phyloP scores from a whole-genome alignment of 2,888 invertebrate genomes.

The Galeruca laticollis region DNA sequence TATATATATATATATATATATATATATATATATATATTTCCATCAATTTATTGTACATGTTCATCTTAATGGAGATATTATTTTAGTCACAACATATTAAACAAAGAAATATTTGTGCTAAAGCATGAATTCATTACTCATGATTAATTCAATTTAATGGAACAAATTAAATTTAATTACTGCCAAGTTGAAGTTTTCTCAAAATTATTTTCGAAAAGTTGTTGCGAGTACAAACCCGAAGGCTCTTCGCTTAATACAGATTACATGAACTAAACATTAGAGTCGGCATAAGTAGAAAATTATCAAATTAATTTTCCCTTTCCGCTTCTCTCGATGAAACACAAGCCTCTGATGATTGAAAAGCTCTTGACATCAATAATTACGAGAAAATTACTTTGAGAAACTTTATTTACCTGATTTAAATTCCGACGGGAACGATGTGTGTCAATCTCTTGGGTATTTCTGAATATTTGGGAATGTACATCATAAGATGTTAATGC shows the following conservation, averaged over 20 bases:
- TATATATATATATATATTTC: too few species aligned
- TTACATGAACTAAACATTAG: slow-evolving; percentile 17
- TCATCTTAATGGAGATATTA: too few species aligned
- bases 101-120: too few species aligned
- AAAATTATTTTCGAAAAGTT: slow-evolving; percentile 5
- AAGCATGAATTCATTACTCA: too few species aligned
- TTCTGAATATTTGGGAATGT: background rate
- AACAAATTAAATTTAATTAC: background rate
- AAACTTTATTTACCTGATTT: background rate
- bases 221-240: background rate
- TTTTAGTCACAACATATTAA: too few species aligned
- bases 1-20: too few species aligned
- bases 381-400: background rate
- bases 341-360: slow-evolving; percentile 4
- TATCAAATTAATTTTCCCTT: slow-evolving; percentile 11
- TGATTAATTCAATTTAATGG: background rate
- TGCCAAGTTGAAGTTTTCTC: background rate
- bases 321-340: background rate
- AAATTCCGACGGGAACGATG: background rate
- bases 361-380: slow-evolving; percentile 15
- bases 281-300: slow-evolving; percentile 7
- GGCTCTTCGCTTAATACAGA: slow-evolving; percentile 2
- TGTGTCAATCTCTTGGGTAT: background rate
- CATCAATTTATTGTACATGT: too few species aligned
- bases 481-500: background rate